phyloP scores from a whole-genome alignment of 1,140 invertebrate genomes.

The Brachionus asplanchnoidis region DNA sequence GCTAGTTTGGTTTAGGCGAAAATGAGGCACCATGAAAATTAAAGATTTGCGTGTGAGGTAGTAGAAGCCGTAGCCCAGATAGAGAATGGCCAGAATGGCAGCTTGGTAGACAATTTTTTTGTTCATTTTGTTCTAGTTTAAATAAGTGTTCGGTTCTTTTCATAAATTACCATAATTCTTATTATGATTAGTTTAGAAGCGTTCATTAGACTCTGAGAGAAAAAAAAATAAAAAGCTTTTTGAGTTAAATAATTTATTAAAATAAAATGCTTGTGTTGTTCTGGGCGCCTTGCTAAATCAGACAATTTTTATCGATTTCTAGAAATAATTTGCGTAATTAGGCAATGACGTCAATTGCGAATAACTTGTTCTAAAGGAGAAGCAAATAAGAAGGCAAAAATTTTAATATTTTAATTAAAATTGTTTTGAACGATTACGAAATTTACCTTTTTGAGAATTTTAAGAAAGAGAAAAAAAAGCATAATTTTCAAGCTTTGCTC shows the following conservation, averaged over 20 bases:
- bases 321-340: conserved; percentile 20
- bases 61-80: conserved; percentile 25
- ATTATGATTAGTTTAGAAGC: background rate
- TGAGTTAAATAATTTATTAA: conserved; percentile 10
- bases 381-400: background rate
- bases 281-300: background rate
- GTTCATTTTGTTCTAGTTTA: conserved; percentile 7
- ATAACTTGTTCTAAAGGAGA: background rate
- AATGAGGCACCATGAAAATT: conserved; percentile 31
- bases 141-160: background rate
- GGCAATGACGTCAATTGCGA: background rate
- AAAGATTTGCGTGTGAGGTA: conserved; percentile 29
- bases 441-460: conserved; percentile 8
- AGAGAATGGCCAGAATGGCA: background rate
- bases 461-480: background rate
- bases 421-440: background rate
- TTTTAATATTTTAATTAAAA: conserved; percentile 40
- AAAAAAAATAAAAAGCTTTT: background rate
- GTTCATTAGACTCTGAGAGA: background rate
- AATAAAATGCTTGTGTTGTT: background rate
- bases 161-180: conserved; percentile 26
- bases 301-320: conserved; percentile 34
- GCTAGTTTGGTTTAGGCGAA: background rate
- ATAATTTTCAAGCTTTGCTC: background rate
- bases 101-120: conserved; percentile 6